These are phyloP conservation scores for Leptobrachium leishanense DNA, from an alignment of 2,113 vertebrate species.

Conservation along the genomic window DNA sequence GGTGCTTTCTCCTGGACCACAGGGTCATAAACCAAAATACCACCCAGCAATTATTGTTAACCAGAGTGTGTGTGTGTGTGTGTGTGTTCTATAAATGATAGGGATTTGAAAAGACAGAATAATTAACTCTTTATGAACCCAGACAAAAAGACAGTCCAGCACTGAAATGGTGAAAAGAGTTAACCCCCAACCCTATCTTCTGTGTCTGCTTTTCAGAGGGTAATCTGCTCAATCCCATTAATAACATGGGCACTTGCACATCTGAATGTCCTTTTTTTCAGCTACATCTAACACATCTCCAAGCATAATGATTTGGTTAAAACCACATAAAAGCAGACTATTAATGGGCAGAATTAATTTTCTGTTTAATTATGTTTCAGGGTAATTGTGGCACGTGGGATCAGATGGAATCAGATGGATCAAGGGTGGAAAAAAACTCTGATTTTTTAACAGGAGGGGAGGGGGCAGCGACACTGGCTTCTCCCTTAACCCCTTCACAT, in stretches of 20 bases:
- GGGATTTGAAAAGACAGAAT: background rate
- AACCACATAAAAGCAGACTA: background rate
- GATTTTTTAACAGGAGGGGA: too few species aligned
- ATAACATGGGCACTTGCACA: background rate
- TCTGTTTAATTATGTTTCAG: slow-evolving; percentile 1
- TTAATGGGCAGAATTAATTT: background rate
- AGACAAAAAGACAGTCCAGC: background rate
- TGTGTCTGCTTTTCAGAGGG: background rate
- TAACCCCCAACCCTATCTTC: background rate
- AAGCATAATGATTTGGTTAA: background rate
- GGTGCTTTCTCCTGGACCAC: too few species aligned
- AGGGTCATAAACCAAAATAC: too few species aligned
- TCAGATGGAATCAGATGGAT: background rate
- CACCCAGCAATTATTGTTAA: too few species aligned
- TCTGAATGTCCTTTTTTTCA: background rate
- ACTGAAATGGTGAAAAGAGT: background rate
- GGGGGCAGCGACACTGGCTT: too few species aligned
- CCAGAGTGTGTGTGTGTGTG: too few species aligned
- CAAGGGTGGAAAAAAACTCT: too few species aligned
- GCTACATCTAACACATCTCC: background rate
- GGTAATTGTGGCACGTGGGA: background rate
- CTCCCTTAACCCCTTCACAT: too few species aligned
- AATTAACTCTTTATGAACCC: background rate
- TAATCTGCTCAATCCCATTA: background rate
- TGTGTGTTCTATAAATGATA: too few species aligned